phyloP scores from a whole-genome alignment of 2,113 vertebrate genomes.

The Aegithalos caudatus region DNA sequence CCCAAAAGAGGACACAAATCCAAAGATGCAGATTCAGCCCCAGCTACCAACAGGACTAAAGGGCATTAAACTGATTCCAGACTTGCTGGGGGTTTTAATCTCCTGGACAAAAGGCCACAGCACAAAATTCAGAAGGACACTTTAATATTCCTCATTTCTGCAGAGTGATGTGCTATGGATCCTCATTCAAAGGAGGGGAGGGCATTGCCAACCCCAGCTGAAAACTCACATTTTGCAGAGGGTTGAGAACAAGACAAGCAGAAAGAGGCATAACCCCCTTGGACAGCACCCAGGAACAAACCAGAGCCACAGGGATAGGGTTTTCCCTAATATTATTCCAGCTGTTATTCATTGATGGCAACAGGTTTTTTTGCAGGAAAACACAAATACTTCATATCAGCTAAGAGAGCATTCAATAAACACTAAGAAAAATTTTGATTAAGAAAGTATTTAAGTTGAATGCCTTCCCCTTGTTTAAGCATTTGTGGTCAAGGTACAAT shows the following conservation, averaged over 20 bases:
- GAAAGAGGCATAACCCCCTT: not conserved
- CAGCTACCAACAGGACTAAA: not conserved
- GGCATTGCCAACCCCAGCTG: not conserved
- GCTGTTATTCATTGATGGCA: not conserved
- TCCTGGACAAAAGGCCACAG: not conserved
- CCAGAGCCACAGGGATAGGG: not conserved
- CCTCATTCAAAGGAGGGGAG: not conserved
- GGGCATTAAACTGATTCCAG: not conserved
- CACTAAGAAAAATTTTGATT: not conserved
- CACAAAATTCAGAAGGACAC: rapidly evolving
- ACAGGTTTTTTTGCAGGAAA: not conserved
- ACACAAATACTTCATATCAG: not conserved
- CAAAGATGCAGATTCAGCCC: not conserved
- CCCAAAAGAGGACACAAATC: not conserved
- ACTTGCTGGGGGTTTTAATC: not conserved
- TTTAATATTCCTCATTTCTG: not conserved
- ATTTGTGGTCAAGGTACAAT: not conserved
- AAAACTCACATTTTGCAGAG: not conserved
- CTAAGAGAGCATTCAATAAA: not conserved
- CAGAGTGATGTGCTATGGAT: rapidly evolving
- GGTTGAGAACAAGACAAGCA: not conserved
- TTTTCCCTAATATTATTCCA: not conserved
- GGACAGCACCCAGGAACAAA: not conserved
- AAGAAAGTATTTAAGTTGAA: not conserved
- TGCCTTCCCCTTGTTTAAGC: not conserved